These are phyloP conservation scores for Nemotelus pantherinus DNA, from an alignment of 2,888 invertebrate species.

Conservation along the genomic window DNA sequence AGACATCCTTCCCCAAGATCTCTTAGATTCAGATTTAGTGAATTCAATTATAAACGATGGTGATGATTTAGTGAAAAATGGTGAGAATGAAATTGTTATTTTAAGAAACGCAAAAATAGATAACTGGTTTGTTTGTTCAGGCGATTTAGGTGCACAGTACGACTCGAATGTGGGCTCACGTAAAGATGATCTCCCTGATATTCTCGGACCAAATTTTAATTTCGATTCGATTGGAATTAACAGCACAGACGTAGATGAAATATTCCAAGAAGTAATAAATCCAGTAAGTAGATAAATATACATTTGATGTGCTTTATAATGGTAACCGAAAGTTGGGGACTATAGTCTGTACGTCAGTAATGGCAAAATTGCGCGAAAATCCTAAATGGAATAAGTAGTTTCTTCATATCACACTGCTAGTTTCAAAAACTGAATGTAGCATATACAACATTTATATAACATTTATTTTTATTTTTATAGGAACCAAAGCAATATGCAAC, in stretches of 20 bases:
- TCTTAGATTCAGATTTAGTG: constrained; percentile 74
- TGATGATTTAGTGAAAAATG: constrained; percentile 60
- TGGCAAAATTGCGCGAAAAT: too few species aligned
- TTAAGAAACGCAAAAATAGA: not conserved
- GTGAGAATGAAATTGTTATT: not conserved
- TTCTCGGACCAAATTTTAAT: constrained; percentile 76
- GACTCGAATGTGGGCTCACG: constrained; percentile 59
- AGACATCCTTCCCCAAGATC: constrained; percentile 73
- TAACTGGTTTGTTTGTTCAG: constrained; percentile 1
- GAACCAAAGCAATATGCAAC: constrained; percentile 39
- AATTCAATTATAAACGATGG: constrained; percentile 75
- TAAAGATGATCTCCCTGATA: constrained; percentile 77
- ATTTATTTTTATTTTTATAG: constrained; percentile 15
- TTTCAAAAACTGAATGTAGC: not conserved
- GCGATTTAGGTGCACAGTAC: constrained; percentile 53
- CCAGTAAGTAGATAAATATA: constrained; percentile 32
- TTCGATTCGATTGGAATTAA: constrained; percentile 86
- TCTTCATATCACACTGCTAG: too few species aligned
- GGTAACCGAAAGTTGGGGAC: not conserved
- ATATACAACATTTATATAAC: not conserved
- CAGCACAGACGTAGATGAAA: constrained; percentile 89
- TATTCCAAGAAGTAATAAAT: constrained; percentile 82
- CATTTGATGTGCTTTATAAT: not conserved
- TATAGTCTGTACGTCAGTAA: not conserved
- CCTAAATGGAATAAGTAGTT: too few species aligned